Conservation (phyloP, 2,797 vertebrate genomes). For the Lemur catta region DNA sequence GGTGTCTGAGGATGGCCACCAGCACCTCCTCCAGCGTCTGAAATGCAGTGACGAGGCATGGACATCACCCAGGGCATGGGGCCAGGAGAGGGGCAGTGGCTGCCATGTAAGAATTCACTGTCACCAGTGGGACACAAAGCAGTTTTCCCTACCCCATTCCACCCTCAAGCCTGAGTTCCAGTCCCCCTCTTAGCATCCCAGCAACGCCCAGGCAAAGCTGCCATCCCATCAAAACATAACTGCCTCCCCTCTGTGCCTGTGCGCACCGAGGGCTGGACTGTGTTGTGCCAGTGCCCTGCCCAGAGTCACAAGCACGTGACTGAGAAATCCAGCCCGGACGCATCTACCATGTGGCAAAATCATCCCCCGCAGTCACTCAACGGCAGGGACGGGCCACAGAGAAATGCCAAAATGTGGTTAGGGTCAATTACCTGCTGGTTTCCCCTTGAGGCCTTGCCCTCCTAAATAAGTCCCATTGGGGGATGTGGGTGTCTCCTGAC, state of each 20-base stretch:
- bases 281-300: rapidly evolving
- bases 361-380: rapidly evolving
- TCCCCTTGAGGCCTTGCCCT: not conserved
- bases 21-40: constrained; percentile 85
- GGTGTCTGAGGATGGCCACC: constrained; percentile 89
- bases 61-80: rapidly evolving
- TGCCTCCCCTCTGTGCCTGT: rapidly evolving
- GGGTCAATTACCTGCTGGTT: not conserved
- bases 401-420: rapidly evolving
- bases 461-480: not conserved
- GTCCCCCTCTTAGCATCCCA: not conserved
- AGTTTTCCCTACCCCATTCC: not conserved
- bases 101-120: rapidly evolving
- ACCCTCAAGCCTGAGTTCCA: rapidly evolving
- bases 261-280: not conserved
- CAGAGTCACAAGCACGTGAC: not conserved
- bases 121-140: rapidly evolving
- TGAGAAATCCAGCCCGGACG: rapidly evolving
- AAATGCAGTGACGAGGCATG: constrained; percentile 37
- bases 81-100: not conserved
- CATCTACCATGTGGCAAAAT: not conserved
- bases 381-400: rapidly evolving
- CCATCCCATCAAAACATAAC: not conserved
- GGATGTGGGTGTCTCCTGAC: rapidly evolving
- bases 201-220: not conserved